Conservation (phyloP, 2,797 vertebrate species). For the Anolis apletophallus region DNA sequence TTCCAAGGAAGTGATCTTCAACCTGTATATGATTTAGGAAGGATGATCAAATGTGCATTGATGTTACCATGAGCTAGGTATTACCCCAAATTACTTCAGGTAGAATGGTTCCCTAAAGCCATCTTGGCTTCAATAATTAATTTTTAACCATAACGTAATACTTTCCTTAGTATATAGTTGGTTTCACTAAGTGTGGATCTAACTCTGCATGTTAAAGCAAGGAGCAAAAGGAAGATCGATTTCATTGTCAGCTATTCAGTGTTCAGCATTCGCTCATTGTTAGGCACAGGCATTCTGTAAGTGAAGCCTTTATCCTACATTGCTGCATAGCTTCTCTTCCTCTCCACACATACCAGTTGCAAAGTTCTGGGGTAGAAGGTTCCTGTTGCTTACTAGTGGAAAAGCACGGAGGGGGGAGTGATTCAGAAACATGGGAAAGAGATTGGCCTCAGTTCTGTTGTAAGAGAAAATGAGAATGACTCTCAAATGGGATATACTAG, state of each 20-base stretch:
- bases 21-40: too few species aligned
- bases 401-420: too few species aligned
- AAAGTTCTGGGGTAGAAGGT: too few species aligned
- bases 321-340: too few species aligned
- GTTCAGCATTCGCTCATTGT: not conserved
- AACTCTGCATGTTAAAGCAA: not conserved
- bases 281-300: not conserved
- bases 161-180: not conserved
- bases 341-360: too few species aligned
- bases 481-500: too few species aligned
- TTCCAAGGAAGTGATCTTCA: too few species aligned
- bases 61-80: constrained; percentile 52
- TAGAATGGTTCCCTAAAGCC: constrained; percentile 40
- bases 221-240: not conserved
- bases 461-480: too few species aligned
- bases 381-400: too few species aligned
- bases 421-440: too few species aligned
- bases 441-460: too few species aligned
- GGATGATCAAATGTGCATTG: constrained; percentile 48
- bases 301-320: not conserved
- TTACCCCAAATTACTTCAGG: constrained; percentile 49
- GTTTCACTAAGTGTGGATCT: not conserved
- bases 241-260: not conserved
- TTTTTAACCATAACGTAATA: constrained; percentile 40
- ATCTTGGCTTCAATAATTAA: constrained; percentile 51